phyloP scores from a whole-genome alignment of 2,797 vertebrate species.

The Sebastes kiyomatsui region DNA sequence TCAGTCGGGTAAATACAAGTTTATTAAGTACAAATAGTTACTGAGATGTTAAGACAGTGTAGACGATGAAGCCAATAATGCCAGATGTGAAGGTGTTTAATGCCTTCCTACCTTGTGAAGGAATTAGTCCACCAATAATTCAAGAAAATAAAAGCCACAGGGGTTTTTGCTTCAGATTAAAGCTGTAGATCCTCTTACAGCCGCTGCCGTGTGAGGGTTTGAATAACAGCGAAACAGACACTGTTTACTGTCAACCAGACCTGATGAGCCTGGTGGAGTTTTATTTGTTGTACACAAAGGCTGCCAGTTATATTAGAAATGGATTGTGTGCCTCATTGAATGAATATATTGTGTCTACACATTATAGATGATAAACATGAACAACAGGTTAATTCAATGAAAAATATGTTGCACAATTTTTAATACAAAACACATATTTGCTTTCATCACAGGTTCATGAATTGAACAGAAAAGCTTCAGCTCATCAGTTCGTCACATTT shows the following conservation, averaged over 20 bases:
- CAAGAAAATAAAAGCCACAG: neutral
- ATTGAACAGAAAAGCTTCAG: neutral
- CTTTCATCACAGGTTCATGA: neutral
- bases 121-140: neutral
- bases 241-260: constrained; percentile 54
- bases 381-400: neutral
- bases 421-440: constrained; percentile 2
- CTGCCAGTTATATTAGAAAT: neutral
- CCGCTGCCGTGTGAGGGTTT: neutral
- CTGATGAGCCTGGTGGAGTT: neutral
- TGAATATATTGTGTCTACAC: neutral
- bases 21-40: neutral
- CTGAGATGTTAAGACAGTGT: neutral
- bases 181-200: neutral
- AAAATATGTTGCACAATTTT: neutral
- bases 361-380: neutral
- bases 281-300: neutral
- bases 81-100: neutral
- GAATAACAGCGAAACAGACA: neutral
- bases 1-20: neutral
- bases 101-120: neutral
- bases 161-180: neutral
- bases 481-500: neutral
- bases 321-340: neutral
- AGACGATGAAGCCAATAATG: neutral